phyloP scores from a whole-genome alignment of 2,888 invertebrate genomes.

The Oscheius sp. region DNA sequence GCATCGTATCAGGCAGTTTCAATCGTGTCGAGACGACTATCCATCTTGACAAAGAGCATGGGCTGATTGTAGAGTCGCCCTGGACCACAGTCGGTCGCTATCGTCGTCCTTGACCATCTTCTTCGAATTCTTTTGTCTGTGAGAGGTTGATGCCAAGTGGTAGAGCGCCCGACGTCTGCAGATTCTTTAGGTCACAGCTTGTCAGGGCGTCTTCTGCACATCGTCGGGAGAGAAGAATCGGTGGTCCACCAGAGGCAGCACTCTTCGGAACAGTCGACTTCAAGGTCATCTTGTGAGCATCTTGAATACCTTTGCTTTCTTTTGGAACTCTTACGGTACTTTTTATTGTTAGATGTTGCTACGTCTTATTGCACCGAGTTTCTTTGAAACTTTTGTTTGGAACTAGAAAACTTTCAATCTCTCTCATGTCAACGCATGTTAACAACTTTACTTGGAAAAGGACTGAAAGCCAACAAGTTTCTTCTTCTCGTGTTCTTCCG shows the following conservation, averaged over 20 bases:
- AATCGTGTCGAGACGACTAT: constrained; percentile 11
- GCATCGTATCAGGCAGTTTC: constrained; percentile 1
- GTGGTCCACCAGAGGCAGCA: background rate
- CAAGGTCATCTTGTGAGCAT: background rate
- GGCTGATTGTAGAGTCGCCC: constrained; percentile 34
- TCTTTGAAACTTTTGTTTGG: no score
- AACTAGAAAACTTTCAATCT: no score
- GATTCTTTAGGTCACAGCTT: constrained; percentile 19
- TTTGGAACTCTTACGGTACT: no score
- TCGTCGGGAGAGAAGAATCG: background rate
- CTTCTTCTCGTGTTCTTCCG: no score
- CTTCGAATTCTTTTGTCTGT: constrained; percentile 22
- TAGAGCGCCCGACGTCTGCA: constrained; percentile 8
- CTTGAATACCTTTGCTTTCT: no score
- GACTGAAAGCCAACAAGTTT: no score
- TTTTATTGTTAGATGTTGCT: no score
- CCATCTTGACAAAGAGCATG: constrained; percentile 27
- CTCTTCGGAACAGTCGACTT: constrained; percentile 8
- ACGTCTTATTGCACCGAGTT: no score
- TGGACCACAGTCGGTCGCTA: constrained; percentile 18
- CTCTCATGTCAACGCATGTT: no score
- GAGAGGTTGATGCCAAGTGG: constrained; percentile 4
- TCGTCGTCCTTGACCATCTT: constrained; percentile 26
- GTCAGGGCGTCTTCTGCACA: constrained; percentile 13
- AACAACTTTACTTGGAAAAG: no score